A percentile compares a stretch with the other conserved stretches of the same genome.
These are phyloP conservation scores for Beaufortia kweichowensis DNA, from an alignment of 2,113 vertebrate genomes.

Conservation along the genomic window DNA sequence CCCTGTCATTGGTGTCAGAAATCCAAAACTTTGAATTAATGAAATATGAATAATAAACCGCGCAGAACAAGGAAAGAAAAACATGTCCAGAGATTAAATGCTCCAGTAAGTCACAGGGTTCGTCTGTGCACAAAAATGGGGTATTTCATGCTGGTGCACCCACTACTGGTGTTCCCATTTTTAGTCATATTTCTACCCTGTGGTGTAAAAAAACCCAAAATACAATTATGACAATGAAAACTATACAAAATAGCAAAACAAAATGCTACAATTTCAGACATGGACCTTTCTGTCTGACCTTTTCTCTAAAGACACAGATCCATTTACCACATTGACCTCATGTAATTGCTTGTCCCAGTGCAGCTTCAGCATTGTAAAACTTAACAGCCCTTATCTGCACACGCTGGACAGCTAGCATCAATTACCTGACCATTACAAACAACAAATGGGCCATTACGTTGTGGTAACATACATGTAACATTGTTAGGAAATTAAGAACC, in stretches of 20 bases:
- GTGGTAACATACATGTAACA: not conserved
- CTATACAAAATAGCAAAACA: not conserved
- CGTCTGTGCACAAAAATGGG: not conserved
- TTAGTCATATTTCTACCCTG: not conserved
- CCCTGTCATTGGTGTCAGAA: not conserved
- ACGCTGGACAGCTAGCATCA: constrained; percentile 39
- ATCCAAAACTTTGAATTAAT: not conserved
- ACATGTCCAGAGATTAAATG: not conserved
- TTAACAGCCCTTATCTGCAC: constrained; percentile 44
- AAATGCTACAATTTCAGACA: not conserved
- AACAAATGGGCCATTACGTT: constrained; percentile 14
- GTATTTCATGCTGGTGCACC: constrained; percentile 12
- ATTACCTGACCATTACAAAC: constrained; percentile 37
- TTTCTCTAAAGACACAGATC: constrained; percentile 25
- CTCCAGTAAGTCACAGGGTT: not conserved
- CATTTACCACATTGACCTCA: constrained; percentile 34
- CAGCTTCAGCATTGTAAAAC: constrained; percentile 37
- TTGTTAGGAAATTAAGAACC: not conserved
- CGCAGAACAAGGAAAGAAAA: constrained; percentile 5
- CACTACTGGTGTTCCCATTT: not conserved
- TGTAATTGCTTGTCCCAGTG: constrained; percentile 31
- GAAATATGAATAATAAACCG: not conserved
- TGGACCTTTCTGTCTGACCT: not conserved
- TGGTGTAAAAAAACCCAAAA: not conserved
- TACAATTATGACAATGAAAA: not conserved